These are phyloP conservation scores for Drosophila nigritarsus DNA, from an alignment of 2,888 invertebrate species.

Conservation along the genomic window DNA sequence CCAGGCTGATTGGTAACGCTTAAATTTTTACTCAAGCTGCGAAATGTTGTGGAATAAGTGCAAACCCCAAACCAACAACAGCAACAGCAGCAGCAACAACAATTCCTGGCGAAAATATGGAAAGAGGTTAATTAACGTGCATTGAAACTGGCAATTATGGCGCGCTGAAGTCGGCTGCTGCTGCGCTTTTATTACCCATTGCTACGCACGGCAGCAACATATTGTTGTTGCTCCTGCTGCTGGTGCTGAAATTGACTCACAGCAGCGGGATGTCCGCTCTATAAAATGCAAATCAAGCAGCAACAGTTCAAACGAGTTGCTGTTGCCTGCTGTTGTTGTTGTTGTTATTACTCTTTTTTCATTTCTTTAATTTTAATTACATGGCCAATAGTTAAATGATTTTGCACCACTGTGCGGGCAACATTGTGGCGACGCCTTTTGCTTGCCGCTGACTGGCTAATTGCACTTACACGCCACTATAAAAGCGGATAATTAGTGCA, in stretches of 20 bases:
- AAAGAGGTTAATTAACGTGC: slow-evolving; percentile 83
- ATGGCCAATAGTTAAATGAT: slow-evolving; percentile 49
- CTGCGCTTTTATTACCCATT: slow-evolving; percentile 51
- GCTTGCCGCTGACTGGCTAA: slow-evolving; percentile 65
- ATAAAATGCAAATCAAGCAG: slow-evolving; percentile 75
- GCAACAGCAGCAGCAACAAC: slow-evolving; percentile 32
- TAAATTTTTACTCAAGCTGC: slow-evolving; percentile 63
- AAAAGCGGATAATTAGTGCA: slow-evolving; percentile 75
- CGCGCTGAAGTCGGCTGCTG: slow-evolving; percentile 56
- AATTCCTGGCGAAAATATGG: slow-evolving; percentile 66
- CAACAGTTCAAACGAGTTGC: slow-evolving; percentile 23
- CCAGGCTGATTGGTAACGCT: slow-evolving; percentile 70
- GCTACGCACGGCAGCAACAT: slow-evolving; percentile 59
- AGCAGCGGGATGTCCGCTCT: slow-evolving; percentile 73
- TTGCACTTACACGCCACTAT: slow-evolving; percentile 52
- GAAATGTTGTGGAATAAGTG: slow-evolving; percentile 53
- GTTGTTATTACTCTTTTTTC: slow-evolving; percentile 2
- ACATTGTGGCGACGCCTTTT: slow-evolving; percentile 55
- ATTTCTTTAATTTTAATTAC: slow-evolving; percentile 48
- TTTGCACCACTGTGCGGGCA: slow-evolving; percentile 34
- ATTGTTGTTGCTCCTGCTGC: slow-evolving; percentile 36
- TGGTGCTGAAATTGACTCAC: slow-evolving; percentile 44
- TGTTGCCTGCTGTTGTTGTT: not conserved
- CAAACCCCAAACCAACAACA: slow-evolving; percentile 35
- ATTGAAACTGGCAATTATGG: slow-evolving; percentile 80